Percentiles rank a stretch among this genome's conserved stretches.
Conservation (phyloP, 2,113 vertebrate genomes). For the Acinonyx jubatus region DNA sequence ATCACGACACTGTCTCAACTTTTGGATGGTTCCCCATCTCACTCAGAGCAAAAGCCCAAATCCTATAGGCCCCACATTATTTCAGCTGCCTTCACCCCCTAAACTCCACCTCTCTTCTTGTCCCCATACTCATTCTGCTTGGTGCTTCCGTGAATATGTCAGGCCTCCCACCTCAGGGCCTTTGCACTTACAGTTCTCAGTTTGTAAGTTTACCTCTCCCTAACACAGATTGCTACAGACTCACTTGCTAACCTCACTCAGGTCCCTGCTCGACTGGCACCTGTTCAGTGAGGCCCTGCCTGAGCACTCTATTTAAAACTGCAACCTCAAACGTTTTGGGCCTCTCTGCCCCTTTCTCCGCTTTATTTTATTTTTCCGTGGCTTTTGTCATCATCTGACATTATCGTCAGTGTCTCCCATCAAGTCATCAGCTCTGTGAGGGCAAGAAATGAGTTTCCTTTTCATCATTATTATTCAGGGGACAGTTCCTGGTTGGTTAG, state of each 20-base stretch:
- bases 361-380: background rate
- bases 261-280: background rate
- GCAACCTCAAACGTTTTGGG: background rate
- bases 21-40: background rate
- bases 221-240: background rate
- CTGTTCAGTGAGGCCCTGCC: background rate
- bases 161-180: background rate
- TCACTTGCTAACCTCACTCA: background rate
- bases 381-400: background rate
- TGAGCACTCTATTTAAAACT: background rate
- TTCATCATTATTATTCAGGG: background rate
- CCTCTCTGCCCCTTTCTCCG: background rate
- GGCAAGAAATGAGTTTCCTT: background rate
- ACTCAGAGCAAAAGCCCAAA: background rate
- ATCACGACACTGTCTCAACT: background rate
- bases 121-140: background rate
- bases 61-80: background rate
- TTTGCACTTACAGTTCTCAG: background rate
- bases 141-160: background rate
- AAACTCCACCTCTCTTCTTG: background rate
- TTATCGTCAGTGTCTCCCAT: background rate
- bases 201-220: background rate
- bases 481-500: background rate
- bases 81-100: background rate
- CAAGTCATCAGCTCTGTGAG: background rate